A percentile compares a stretch with the other conserved stretches of the same genome.
phyloP scores from a whole-genome alignment of 23 tunicate species.

The Trididemnum nubilum region DNA sequence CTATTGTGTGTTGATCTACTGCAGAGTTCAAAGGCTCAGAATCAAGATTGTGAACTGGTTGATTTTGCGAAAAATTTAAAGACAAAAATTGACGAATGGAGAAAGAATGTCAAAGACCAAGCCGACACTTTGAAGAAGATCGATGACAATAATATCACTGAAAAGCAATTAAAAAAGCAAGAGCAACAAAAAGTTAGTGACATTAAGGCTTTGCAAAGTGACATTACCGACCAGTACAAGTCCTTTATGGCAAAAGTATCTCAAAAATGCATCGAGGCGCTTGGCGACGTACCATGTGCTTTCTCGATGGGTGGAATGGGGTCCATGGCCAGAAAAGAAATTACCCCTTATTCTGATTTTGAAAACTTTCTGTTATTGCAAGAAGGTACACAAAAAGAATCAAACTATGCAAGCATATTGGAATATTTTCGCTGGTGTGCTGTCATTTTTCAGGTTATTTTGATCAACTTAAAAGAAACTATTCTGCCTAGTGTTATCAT shows the following conservation, averaged over 20 bases:
- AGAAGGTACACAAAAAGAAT: constrained; percentile 17
- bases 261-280: constrained; percentile 13
- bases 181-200: neutral
- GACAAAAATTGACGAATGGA: no score
- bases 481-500: constrained; percentile 23
- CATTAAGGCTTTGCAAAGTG: neutral
- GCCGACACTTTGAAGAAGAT: no score
- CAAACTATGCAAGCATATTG: constrained; percentile 20
- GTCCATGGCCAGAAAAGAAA: constrained; percentile 37
- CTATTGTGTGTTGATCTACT: no score
- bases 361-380: constrained; percentile 32
- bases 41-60: no score
- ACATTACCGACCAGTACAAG: constrained; percentile 30
- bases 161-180: neutral
- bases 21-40: no score
- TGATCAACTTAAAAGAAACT: constrained; percentile 38
- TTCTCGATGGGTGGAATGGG: constrained; percentile 41
- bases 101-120: no score
- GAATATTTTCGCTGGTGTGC: constrained; percentile 65
- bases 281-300: constrained; percentile 42
- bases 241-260: constrained; percentile 31
- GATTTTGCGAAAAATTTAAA: no score
- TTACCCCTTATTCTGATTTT: constrained; percentile 42
- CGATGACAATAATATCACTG: neutral
- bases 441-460: constrained; percentile 43